These are phyloP conservation scores for Aphelenchoides bicaudatus DNA, from an alignment of 2,888 invertebrate genomes.

Conservation along the genomic window DNA sequence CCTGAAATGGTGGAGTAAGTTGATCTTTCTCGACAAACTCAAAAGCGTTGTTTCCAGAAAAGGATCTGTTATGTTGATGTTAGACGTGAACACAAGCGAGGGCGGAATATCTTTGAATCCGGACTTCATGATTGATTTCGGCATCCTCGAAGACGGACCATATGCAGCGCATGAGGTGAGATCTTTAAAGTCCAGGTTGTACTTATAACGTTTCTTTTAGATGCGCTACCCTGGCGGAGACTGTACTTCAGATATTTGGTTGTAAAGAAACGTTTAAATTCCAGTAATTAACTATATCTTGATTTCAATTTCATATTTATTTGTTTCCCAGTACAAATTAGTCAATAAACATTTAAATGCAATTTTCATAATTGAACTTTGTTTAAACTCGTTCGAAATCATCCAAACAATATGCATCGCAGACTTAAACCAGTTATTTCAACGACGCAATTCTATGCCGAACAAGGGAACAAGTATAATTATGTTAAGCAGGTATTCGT, in stretches of 20 bases:
- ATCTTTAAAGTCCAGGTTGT: constrained; percentile 60
- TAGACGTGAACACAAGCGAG: constrained; percentile 75
- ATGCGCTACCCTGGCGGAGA: constrained; percentile 60
- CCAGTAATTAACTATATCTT: no score
- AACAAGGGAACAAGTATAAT: no score
- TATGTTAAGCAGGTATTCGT: no score
- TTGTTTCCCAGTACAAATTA: no score
- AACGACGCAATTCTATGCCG: no score
- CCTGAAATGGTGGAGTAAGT: constrained; percentile 71
- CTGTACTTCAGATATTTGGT: constrained; percentile 64
- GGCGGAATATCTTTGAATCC: constrained; percentile 83
- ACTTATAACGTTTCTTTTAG: background rate
- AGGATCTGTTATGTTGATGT: constrained; percentile 69
- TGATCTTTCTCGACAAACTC: background rate
- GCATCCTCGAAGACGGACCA: constrained; percentile 74
- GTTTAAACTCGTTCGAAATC: no score
- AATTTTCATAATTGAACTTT: no score
- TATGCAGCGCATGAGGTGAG: constrained; percentile 90
- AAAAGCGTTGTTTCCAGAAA: constrained; percentile 26
- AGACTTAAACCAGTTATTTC: no score
- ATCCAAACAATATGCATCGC: no score
- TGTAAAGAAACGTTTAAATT: no score
- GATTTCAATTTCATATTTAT: no score
- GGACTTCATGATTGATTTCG: constrained; percentile 86
- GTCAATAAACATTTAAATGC: no score